These are phyloP conservation scores for Leptopilina myrica DNA, from an alignment of 2,888 invertebrate species.

Conservation along the genomic window DNA sequence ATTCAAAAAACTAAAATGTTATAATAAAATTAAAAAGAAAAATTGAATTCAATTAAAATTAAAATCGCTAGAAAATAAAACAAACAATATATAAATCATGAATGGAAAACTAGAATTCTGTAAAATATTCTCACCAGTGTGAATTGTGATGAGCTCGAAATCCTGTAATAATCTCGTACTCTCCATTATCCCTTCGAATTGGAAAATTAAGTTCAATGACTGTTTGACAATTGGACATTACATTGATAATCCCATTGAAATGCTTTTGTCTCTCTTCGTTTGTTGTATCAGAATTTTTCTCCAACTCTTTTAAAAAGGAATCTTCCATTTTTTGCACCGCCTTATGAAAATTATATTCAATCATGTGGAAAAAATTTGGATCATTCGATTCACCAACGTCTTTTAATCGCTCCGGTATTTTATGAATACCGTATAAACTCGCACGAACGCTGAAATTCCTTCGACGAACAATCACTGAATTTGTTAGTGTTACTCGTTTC, in stretches of 20 bases:
- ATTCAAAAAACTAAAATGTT: neutral
- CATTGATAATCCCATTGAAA: slow-evolving; percentile 82
- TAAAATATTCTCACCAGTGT: slow-evolving; percentile 78
- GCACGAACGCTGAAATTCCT: slow-evolving; percentile 6
- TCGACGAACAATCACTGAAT: neutral
- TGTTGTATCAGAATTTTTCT: slow-evolving; percentile 75
- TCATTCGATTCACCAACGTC: slow-evolving; percentile 73
- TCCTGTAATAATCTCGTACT: slow-evolving; percentile 84
- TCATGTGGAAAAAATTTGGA: slow-evolving; percentile 82
- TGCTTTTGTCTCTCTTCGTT: slow-evolving; percentile 81
- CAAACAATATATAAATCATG: neutral
- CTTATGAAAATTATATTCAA: slow-evolving; percentile 84
- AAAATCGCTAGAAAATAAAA: neutral
- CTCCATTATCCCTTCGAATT: slow-evolving; percentile 83
- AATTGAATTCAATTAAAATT: too few species aligned
- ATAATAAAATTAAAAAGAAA: too few species aligned
- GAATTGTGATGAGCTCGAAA: slow-evolving; percentile 87
- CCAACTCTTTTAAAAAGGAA: slow-evolving; percentile 46
- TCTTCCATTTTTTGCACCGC: slow-evolving; percentile 71
- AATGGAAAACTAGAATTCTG: neutral
- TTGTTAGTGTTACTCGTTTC: neutral
- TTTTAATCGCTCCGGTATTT: slow-evolving; percentile 76
- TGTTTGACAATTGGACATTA: slow-evolving; percentile 84
- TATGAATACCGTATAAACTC: slow-evolving; percentile 42
- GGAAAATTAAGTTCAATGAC: slow-evolving; percentile 84